A percentile compares a stretch with the other conserved stretches of the same genome.
Evolutionary conservation across 1,140 invertebrate species (phyloP).

Genomic region (Drosophila varians): DNA sequence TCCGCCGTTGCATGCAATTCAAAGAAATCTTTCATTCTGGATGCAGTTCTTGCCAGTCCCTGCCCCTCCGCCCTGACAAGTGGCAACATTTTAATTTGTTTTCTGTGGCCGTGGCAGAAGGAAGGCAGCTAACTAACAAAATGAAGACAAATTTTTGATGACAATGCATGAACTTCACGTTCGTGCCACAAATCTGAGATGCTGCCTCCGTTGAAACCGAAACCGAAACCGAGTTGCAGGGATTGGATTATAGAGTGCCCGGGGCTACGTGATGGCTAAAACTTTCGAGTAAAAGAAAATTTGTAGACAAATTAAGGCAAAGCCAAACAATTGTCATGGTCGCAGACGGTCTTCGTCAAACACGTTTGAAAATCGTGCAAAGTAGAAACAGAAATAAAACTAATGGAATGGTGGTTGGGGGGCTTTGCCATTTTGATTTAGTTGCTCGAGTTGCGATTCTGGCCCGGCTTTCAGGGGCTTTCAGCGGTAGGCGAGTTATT

Average conservation of each 20-base stretch:
- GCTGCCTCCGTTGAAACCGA: slow-evolving; percentile 49
- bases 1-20: slow-evolving; percentile 70
- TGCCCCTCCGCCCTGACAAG: slow-evolving; percentile 34
- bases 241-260: slow-evolving; percentile 12
- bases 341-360: slow-evolving; percentile 44
- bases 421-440: slow-evolving; percentile 41
- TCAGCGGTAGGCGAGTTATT: slow-evolving; percentile 70
- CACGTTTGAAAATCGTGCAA: slow-evolving; percentile 77
- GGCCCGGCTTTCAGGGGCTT: slow-evolving; percentile 7
- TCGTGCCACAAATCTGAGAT: slow-evolving; percentile 78
- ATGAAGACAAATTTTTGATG: slow-evolving; percentile 71
- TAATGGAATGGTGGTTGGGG: background rate
- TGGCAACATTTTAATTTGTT: slow-evolving; percentile 79
- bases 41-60: background rate
- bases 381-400: slow-evolving; percentile 9
- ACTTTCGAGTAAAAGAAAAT: slow-evolving; percentile 56
- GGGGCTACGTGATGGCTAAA: slow-evolving; percentile 45
- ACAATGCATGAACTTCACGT: slow-evolving; percentile 79
- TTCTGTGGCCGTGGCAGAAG: slow-evolving; percentile 19
- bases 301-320: slow-evolving; percentile 80
- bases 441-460: slow-evolving; percentile 12
- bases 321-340: slow-evolving; percentile 63
- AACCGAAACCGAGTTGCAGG: slow-evolving; percentile 21
- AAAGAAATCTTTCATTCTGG: slow-evolving; percentile 45
- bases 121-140: slow-evolving; percentile 37